Evolutionary conservation across 2,888 invertebrate genomes (phyloP).

Genomic region (Sphinx pinastri): DNA sequence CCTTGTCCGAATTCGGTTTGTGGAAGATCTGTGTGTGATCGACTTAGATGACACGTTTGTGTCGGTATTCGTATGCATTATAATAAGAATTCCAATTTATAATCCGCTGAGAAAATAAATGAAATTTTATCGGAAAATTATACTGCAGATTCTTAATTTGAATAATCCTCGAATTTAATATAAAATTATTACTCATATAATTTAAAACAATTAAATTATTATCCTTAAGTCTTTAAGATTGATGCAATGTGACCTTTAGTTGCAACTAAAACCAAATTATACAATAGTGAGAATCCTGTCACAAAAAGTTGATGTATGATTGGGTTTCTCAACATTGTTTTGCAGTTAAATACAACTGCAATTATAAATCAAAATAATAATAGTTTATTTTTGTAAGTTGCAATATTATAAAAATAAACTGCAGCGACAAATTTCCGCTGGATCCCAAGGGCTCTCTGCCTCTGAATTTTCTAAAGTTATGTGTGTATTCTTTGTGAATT

Average conservation of each 20-base stretch:
- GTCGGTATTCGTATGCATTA: background rate
- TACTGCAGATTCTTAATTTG: conserved; percentile 1
- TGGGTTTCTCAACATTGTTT: background rate
- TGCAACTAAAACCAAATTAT: background rate
- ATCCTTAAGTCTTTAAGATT: background rate
- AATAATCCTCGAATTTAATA: background rate
- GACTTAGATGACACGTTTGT: background rate
- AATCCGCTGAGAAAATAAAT: conserved; percentile 5
- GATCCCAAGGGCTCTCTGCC: too few relatives aligned
- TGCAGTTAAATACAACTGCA: too few relatives aligned
- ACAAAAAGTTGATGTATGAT: background rate
- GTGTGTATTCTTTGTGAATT: too few relatives aligned
- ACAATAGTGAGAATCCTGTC: background rate
- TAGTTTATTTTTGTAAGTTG: too few relatives aligned
- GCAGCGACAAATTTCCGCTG: too few relatives aligned
- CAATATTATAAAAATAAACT: too few relatives aligned
- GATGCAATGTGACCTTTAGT: background rate
- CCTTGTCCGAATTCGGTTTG: background rate
- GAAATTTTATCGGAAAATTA: background rate
- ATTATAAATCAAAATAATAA: too few relatives aligned
- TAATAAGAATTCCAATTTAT: conserved; percentile 3
- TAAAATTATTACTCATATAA: background rate
- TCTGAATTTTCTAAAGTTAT: too few relatives aligned
- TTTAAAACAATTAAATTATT: conserved; percentile 7
- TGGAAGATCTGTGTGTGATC: background rate